Conservation (phyloP, 2,113 vertebrate genomes). For the Beaufortia kweichowensis region DNA sequence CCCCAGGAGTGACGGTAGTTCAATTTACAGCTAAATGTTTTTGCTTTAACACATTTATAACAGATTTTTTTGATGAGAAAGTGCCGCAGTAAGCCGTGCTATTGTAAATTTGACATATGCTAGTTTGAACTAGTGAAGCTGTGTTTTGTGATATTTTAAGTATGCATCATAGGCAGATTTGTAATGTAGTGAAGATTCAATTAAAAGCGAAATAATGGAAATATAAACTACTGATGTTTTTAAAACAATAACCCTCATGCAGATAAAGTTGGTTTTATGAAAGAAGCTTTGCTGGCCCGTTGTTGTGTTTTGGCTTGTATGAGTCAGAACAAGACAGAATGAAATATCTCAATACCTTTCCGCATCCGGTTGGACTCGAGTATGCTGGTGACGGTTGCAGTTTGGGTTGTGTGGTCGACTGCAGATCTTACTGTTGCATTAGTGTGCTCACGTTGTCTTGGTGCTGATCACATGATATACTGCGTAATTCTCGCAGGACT, state of each 20-base stretch:
- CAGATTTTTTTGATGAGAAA: background rate
- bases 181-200: no score
- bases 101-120: no score
- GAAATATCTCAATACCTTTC: background rate
- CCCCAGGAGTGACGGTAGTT: no score
- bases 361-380: background rate
- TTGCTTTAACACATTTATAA: background rate
- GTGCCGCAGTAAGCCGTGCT: no score
- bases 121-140: no score
- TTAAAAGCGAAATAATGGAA: no score
- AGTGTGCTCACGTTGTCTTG: slow-evolving; percentile 36
- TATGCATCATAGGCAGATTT: no score
- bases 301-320: background rate
- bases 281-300: slow-evolving; percentile 9
- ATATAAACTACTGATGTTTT: no score
- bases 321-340: background rate
- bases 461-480: slow-evolving; percentile 37
- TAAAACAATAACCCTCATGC: background rate
- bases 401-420: slow-evolving; percentile 23
- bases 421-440: slow-evolving; percentile 3
- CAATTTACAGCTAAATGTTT: background rate
- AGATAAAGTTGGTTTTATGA: background rate
- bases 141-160: no score
- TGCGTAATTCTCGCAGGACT: slow-evolving; percentile 13
- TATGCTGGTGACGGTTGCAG: slow-evolving; percentile 7